Evolutionary conservation across 2,888 invertebrate species (phyloP), one percentile per base, ranked within the genome.

Genomic region (Orthosia gothica): DNA sequence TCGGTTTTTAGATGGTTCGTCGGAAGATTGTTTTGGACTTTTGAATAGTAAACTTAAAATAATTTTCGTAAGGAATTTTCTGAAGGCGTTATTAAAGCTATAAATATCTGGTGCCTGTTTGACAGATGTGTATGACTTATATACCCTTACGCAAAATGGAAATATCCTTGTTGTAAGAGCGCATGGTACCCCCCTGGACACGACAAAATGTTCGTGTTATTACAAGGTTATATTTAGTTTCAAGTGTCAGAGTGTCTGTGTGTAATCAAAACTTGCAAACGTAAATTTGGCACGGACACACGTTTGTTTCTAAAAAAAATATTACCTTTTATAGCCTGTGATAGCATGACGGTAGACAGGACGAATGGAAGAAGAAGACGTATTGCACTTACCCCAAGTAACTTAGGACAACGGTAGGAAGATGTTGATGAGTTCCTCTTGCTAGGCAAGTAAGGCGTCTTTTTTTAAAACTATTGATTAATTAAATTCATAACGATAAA

Each of bases 1-100:
- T 68, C 26, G 23, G 57, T 18, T 59, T 69, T 68, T 69, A 62
- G 20, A 63, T 50, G 18, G 13, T 12, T 32, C n/a, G 23, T 71
- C 57, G 18, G 54, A 11, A 45, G 40, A 68, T 59, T 64, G 23
- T 70, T 70, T 50, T 55, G 11, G n/a, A 54, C 26, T 47, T 61
- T 69, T 16, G n/a, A 47, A 70, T 47, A 18, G 23, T n/a, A 50
- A 15, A 45, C 5, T n/a, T 12, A 5, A 20, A 54, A 74, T 50
- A 40, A 18, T 20, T 49, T 40, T 26, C 11, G 18, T 23, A 40
- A 20, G n/a, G 26, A 2, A 7, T 45, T 40, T 50, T 45, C 4
- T n/a, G 23, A 9, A n/a, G 32, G 15, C 9, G 16, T 45, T 23
- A 15, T 52, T 16, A 5, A 26, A 47, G 50, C 7, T 58, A 18